These are phyloP conservation scores for Nixonia krombeini DNA, from an alignment of 1,140 invertebrate genomes.

Conservation along the genomic window DNA sequence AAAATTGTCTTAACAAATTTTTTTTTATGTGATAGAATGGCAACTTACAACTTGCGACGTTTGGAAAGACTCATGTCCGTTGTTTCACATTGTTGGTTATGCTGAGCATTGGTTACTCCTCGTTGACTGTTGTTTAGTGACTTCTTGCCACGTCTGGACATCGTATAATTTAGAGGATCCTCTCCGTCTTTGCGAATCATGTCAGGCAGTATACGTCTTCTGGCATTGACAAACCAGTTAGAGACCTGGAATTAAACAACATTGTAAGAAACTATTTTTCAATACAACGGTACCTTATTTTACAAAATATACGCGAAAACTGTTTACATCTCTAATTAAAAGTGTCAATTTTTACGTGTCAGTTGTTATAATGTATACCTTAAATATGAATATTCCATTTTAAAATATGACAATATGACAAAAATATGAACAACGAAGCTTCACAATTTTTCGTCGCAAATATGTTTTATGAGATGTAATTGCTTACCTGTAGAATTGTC, in stretches of 20 bases:
- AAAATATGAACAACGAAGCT: too few species aligned
- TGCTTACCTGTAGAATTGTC: constrained; percentile 85
- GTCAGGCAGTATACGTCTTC: constrained; percentile 90
- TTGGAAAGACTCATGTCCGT: constrained; percentile 53
- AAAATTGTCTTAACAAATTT: not conserved
- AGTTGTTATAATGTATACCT: too few species aligned
- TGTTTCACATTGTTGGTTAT: constrained; percentile 55
- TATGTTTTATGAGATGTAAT: too few species aligned
- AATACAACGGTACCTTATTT: too few species aligned
- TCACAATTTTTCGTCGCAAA: not conserved
- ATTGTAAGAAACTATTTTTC: not conserved
- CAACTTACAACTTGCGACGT: constrained; percentile 65
- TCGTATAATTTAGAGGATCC: constrained; percentile 92
- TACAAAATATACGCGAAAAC: too few species aligned
- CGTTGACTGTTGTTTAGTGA: constrained; percentile 65
- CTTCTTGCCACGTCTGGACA: constrained; percentile 88
- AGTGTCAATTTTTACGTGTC: too few species aligned
- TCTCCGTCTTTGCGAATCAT: constrained; percentile 93
- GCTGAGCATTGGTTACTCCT: constrained; percentile 53
- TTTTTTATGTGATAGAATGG: constrained; percentile 3
- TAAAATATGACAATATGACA: too few species aligned
- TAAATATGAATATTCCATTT: too few species aligned
- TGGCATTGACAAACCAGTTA: constrained; percentile 98
- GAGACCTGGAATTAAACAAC: constrained; percentile 78
- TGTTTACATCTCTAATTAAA: too few species aligned